Evolutionary conservation across 2,113 vertebrate genomes (phyloP).

Genomic region (Pagrus major): DNA sequence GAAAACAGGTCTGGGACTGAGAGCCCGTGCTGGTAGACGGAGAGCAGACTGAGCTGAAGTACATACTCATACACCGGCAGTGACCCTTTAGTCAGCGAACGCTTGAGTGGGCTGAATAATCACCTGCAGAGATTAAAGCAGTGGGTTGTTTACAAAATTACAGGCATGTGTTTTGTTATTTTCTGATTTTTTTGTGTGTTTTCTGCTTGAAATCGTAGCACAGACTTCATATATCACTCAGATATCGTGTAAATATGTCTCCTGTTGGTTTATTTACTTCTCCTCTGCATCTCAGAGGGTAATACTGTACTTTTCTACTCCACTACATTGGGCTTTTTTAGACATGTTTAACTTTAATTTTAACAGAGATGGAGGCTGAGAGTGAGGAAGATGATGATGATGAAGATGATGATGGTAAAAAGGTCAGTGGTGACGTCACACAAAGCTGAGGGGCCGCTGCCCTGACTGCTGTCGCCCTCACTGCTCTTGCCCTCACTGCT

Average conservation of each 20-base stretch:
- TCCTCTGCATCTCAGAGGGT: no score
- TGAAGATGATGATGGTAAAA: slow-evolving; percentile 89
- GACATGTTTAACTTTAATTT: slow-evolving; percentile 63
- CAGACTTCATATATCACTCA: not conserved
- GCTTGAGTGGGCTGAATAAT: slow-evolving; percentile 38
- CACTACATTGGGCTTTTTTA: not conserved
- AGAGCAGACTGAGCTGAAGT: slow-evolving; percentile 18
- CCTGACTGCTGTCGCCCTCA: slow-evolving; percentile 39
- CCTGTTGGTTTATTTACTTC: slow-evolving; percentile 11
- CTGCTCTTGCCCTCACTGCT: no score
- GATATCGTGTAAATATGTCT: not conserved
- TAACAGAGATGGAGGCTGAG: slow-evolving; percentile 81
- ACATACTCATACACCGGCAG: not conserved
- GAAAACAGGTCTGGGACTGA: slow-evolving; percentile 34
- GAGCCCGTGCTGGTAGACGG: not conserved
- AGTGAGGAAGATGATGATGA: slow-evolving; percentile 83
- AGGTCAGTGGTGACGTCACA: slow-evolving; percentile 90
- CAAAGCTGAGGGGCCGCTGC: slow-evolving; percentile 27
- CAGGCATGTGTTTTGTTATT: not conserved
- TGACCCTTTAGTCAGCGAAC: not conserved
- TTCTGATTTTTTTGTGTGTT: not conserved
- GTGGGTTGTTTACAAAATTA: not conserved
- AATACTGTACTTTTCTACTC: no score
- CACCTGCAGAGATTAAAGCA: slow-evolving; percentile 16
- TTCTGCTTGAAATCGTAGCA: not conserved